A percentile compares a stretch with the other conserved stretches of the same genome.
Conservation (phyloP, 2,888 invertebrate species). For the Conus canariensis region DNA sequence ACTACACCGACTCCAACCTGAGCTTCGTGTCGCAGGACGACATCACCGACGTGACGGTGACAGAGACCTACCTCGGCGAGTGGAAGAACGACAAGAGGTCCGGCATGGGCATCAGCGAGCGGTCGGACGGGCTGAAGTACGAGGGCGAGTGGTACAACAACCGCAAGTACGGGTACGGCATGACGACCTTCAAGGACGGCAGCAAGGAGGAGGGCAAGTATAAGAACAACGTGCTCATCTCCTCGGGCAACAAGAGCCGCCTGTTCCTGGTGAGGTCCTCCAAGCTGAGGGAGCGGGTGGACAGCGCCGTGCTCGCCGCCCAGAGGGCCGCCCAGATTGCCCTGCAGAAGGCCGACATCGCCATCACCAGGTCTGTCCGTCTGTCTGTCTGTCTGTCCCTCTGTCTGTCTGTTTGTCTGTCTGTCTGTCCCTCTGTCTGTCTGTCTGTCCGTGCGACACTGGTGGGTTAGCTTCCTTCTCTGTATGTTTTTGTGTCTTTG, state of each 20-base stretch:
- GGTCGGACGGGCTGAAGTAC: conserved; percentile 97
- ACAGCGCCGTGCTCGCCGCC: conserved; percentile 96
- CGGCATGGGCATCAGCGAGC: conserved; percentile 98
- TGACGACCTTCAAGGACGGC: conserved; percentile 97
- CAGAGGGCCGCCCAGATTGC: conserved; percentile 99
- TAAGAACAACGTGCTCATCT: conserved; percentile 99
- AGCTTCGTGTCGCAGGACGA: conserved; percentile 84
- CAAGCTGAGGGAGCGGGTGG: conserved; percentile 97
- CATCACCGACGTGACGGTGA: conserved; percentile 95
- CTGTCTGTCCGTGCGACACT: neutral
- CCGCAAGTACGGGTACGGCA: conserved; percentile 99
- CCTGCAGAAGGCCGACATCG: conserved; percentile 98
- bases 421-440: neutral
- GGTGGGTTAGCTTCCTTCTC: too few relatives aligned
- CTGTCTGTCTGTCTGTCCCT: too few relatives aligned
- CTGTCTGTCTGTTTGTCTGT: conserved; percentile 77
- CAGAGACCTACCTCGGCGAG: conserved; percentile 99
- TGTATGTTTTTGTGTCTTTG: neutral
- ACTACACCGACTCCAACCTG: conserved; percentile 77
- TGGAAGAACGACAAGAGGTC: conserved; percentile 99
- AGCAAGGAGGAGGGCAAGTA: conserved; percentile 99
- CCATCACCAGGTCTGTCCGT: conserved; percentile 88
- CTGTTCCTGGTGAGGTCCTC: conserved; percentile 97
- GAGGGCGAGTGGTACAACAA: conserved; percentile 99
- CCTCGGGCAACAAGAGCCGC: conserved; percentile 94